Percentiles rank a stretch among this genome's conserved stretches.
phyloP scores from a whole-genome alignment of 2,797 vertebrate species.

The Cirrhinus molitorella region DNA sequence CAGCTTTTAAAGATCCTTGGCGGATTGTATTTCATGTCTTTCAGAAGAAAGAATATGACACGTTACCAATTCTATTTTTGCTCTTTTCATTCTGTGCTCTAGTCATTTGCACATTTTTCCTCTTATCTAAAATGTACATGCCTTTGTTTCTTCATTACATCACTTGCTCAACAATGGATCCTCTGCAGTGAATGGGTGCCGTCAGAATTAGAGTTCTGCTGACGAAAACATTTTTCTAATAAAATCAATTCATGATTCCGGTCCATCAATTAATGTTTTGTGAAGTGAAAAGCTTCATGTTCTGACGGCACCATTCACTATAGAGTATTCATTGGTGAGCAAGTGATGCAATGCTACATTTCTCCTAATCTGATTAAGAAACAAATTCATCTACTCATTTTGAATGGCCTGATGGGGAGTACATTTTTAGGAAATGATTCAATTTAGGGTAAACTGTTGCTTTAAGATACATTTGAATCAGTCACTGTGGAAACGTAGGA shows the following conservation, averaged over 20 bases:
- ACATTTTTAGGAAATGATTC: neutral
- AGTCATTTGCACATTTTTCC: neutral
- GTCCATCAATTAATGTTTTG: neutral
- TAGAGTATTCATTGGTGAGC: neutral
- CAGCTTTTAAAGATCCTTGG: constrained; percentile 62
- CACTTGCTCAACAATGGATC: too few relatives aligned
- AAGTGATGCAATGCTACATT: neutral
- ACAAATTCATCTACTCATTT: neutral
- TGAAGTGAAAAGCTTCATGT: neutral
- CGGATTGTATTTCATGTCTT: constrained; percentile 53
- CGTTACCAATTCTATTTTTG: constrained; percentile 5
- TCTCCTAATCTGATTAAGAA: neutral
- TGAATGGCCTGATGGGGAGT: neutral
- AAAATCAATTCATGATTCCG: neutral
- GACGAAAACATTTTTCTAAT: neutral
- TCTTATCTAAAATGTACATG: neutral
- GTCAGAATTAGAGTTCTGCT: neutral
- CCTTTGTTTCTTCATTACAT: neutral
- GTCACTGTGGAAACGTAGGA: neutral
- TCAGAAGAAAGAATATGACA: constrained; percentile 1
- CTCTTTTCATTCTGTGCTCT: neutral
- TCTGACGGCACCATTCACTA: neutral
- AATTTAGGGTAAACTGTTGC: neutral
- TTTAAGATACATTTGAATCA: neutral
- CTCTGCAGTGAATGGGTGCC: neutral